Base-by-base conservation (phyloP, 2,888 invertebrate genomes). In the Tipula confusa region DNA sequence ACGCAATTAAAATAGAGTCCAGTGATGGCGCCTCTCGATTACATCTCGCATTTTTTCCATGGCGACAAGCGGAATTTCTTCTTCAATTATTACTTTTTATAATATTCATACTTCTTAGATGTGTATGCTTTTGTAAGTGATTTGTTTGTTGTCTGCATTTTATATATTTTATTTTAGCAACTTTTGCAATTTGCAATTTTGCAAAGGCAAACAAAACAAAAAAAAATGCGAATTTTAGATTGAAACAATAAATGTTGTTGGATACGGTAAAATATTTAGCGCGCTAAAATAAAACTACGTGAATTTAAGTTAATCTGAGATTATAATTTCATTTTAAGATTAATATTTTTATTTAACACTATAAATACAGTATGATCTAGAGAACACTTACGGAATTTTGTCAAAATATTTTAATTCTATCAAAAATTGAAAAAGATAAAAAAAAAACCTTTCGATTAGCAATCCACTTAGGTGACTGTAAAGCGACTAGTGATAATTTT, bases 81-180 rank as follows among this genome's bases (percentile, higher is more conserved):
- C 64, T 64, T 64, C 64, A 64, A 64, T 64, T 64, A 64, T 64
- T 64, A 24, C 64, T 64, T 24, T 18, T 24, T 24, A 2, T 43
- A n/a, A n/a, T n/a, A n/a, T n/a, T n/a, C n/a, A 5, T 15, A 64
- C 24, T 24, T 24, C 24, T 64, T 64, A 1, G 64, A 18, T 64
- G 7, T 64, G 7, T 64, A 9, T 64, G 24, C 64, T n/a, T n/a
- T n/a, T 64, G 64, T 64, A 64, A 64, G 64, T 64, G 64, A 64
- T 64, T 64, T 64, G 64, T 64, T 64, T 64, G 64, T 64, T 24
- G 64, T 64, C 64, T 64, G 64, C 24, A 64, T 64, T 64, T 64
- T 64, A 9, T 64, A n/a, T n/a, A 64, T 64, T 64, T 64, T 24
- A 64, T 64, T 64, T 64, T 18, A 24, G 11, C 64, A 64, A 64